These are phyloP conservation scores for Ceratosolen solmsi DNA, from an alignment of 1,140 invertebrate species.

Conservation along the genomic window DNA sequence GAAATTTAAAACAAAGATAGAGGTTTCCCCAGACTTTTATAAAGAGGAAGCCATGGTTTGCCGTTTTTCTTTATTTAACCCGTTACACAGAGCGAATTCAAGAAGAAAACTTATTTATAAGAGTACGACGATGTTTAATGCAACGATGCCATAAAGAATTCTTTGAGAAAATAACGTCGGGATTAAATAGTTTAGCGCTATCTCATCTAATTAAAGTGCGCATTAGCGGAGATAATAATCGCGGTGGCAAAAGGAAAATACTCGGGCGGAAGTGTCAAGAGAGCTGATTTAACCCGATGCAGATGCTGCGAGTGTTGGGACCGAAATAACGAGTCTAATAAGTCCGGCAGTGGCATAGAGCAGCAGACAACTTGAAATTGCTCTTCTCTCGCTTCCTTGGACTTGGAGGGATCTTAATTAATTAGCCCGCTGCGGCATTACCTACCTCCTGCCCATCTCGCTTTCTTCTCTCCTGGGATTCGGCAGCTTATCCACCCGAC, in stretches of 20 bases:
- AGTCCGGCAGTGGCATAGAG: constrained; percentile 29
- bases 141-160: background rate
- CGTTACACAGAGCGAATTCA: too few species aligned
- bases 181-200: constrained; percentile 11
- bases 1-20: too few species aligned
- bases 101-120: too few species aligned
- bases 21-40: too few species aligned
- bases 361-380: constrained; percentile 34
- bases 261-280: background rate
- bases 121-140: too few species aligned
- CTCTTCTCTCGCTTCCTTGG: constrained; percentile 55
- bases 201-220: constrained; percentile 25
- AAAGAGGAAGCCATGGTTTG: too few species aligned
- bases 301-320: constrained; percentile 24
- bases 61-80: too few species aligned
- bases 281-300: too few species aligned
- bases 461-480: too few species aligned
- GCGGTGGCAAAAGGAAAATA: background rate
- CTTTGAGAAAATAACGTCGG: background rate
- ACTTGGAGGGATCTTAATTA: constrained; percentile 55
- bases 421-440: constrained; percentile 51
- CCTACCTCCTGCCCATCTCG: too few species aligned
- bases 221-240: constrained; percentile 33
- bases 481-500: constrained; percentile 36
- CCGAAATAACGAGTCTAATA: constrained; percentile 49